Conservation (phyloP, 2,797 vertebrate genomes). For the Myotis pilosus region DNA sequence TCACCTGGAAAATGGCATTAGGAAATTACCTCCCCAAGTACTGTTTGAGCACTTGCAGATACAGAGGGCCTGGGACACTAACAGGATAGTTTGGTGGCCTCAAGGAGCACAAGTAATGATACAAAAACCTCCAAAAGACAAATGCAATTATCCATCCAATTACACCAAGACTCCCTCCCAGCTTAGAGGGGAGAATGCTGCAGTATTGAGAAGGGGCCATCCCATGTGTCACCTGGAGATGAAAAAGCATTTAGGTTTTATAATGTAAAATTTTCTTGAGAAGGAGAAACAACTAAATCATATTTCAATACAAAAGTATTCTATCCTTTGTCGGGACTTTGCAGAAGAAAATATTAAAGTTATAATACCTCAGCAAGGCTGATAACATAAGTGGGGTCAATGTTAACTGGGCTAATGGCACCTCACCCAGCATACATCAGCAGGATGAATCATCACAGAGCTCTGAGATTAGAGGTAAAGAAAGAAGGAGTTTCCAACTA, state of each 20-base stretch:
- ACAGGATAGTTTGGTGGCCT: not conserved
- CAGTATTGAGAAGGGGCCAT: not conserved
- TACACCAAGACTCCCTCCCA: not conserved
- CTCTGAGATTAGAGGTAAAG: not conserved
- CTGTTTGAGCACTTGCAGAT: not conserved
- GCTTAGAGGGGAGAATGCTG: not conserved
- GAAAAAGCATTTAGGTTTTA: conserved; percentile 24
- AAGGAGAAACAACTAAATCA: conserved; percentile 24
- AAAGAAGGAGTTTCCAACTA: not conserved
- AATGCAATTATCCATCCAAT: conserved; percentile 34
- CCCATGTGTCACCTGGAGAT: not conserved
- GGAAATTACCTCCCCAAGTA: not conserved
- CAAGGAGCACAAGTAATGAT: not conserved
- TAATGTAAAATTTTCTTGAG: not conserved
- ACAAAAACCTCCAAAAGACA: conserved; percentile 66
- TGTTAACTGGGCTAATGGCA: not conserved
- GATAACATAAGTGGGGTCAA: not conserved
- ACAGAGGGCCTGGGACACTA: not conserved
- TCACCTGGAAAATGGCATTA: conserved; percentile 10
- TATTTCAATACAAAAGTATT: not conserved
- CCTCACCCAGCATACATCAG: not conserved
- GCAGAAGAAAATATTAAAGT: not conserved
- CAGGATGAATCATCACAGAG: not conserved
- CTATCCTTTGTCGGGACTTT: not conserved
- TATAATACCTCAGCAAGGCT: no score